Base-by-base conservation (phyloP, 2,113 vertebrate species). In the Gyps fulvus region DNA sequence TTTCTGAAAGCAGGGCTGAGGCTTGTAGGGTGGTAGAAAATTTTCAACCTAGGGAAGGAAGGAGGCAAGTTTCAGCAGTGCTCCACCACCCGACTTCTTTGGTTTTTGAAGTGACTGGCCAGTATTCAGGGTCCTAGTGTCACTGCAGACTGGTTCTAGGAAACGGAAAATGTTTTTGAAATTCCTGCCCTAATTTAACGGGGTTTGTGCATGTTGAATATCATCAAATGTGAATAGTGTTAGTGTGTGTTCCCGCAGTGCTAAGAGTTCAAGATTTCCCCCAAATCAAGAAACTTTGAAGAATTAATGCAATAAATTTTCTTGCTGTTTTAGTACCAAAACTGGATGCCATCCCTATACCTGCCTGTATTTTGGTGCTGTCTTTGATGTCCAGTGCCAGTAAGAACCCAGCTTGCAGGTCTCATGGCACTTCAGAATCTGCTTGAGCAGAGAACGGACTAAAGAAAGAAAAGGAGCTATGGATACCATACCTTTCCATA, bases 61-160 rank as follows among this genome's bases (percentile, higher is more conserved):
- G 19, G 62, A 72, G 49, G 26, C 71, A 36, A 45, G 22, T n/a
- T 86, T 76, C 47, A 80, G 69, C 47, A 59, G 16, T 45, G 14
- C 23, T 86, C 19, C 31, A 19, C 29, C 0, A 0, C 50, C 23
- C 0, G 1, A 3, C 65, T 77, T 9, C 61, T 57, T 63, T n/a
- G 58, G 31, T 54, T 31, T 67, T 67, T 52, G 65, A 59, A 79
- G 36, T 47, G 12, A 17, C 8, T 18, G 11, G 5, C 3, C 57
- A 13, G 4, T 38, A 13, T 7, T 86, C 23, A 7, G 40, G 12
- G 9, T 54, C 31, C 49, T 89, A n/a, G 18, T 52, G 42, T 70
- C 32, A 25, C 11, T 59, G n/a, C 47, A 76, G 38, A 4, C 17
- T 52, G 29, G 7, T 74, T 90, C 31, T 59, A 65, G n/a, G 65